These are phyloP conservation scores for Ptychadena robeensis DNA, from an alignment of 2,797 vertebrate species.

Conservation along the genomic window DNA sequence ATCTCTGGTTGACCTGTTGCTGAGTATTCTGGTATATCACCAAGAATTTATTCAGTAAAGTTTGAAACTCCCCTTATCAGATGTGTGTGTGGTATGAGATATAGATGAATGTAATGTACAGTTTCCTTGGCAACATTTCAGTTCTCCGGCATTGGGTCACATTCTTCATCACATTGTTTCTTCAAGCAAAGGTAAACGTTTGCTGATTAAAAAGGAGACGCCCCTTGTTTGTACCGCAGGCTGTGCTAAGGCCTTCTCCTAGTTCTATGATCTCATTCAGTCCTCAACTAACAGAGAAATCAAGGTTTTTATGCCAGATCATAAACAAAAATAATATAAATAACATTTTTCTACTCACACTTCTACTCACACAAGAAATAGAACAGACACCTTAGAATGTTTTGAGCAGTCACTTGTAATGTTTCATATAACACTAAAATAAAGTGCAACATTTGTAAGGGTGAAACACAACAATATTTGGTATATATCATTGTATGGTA, in stretches of 20 bases:
- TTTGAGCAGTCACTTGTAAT: background rate
- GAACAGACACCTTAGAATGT: background rate
- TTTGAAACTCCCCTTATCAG: conserved; percentile 72
- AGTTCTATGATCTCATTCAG: conserved; percentile 62
- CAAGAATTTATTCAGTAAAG: conserved; percentile 66
- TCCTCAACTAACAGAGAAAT: conserved; percentile 33
- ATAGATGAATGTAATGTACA: conserved; percentile 64
- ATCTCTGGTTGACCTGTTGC: conserved; percentile 66
- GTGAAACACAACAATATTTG: background rate
- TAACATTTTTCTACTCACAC: conserved; percentile 17
- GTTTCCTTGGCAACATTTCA: conserved; percentile 66
- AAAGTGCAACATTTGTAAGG: background rate
- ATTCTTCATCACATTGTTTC: conserved; percentile 66
- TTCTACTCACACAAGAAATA: conserved; percentile 18
- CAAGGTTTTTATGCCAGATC: conserved; percentile 30
- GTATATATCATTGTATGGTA: background rate
- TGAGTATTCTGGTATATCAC: conserved; percentile 65
- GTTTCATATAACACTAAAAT: background rate
- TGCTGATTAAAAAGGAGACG: conserved; percentile 64
- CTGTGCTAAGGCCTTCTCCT: conserved; percentile 66
- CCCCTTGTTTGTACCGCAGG: conserved; percentile 66
- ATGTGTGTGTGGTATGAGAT: conserved; percentile 73
- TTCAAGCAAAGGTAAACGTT: conserved; percentile 59
- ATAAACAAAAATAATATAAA: conserved; percentile 46
- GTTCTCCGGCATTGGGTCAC: conserved; percentile 67